Evolutionary conservation across 2,888 invertebrate genomes (phyloP).

Genomic region (Scaptomyza reducta): DNA sequence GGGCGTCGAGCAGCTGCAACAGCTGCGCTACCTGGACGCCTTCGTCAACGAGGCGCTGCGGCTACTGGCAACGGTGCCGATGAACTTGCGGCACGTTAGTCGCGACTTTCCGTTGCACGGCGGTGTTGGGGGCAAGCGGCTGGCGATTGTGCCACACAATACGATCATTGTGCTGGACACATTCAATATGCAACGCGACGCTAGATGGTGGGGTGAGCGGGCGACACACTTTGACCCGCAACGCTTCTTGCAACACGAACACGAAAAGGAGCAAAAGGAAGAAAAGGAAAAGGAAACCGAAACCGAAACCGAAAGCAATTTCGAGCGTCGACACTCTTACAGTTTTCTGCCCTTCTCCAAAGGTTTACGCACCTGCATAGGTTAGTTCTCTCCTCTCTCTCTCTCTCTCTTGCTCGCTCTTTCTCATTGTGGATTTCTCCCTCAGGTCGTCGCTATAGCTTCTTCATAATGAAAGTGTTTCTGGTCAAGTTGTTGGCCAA

Average conservation of each 20-base stretch:
- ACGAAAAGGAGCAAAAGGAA: neutral
- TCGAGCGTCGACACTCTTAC: constrained; percentile 74
- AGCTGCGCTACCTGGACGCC: constrained; percentile 81
- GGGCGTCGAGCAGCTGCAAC: constrained; percentile 73
- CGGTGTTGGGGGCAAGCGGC: constrained; percentile 30
- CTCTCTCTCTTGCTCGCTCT: too few species aligned
- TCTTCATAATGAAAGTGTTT: constrained; percentile 80
- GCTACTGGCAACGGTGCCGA: constrained; percentile 81
- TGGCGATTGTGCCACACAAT: constrained; percentile 76
- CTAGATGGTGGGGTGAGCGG: constrained; percentile 78
- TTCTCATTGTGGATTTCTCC: too few species aligned
- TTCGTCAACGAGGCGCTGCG: constrained; percentile 82
- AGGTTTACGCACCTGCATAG: constrained; percentile 81
- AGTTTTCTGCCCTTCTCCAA: constrained; percentile 82
- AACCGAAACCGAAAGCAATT: neutral
- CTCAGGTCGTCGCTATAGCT: constrained; percentile 81
- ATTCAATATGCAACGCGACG: constrained; percentile 82
- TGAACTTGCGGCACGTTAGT: constrained; percentile 81
- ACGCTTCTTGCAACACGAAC: constrained; percentile 69
- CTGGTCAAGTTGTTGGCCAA: constrained; percentile 76
- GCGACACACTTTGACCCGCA: constrained; percentile 81
- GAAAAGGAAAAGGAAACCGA: constrained; percentile 10
- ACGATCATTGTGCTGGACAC: constrained; percentile 80
- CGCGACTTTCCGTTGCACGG: constrained; percentile 79
- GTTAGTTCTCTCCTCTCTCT: constrained; percentile 33